Evolutionary conservation across 2,888 invertebrate species (phyloP), one percentile per base, ranked within the genome.

Genomic region (Diaprepes abbreviatus): DNA sequence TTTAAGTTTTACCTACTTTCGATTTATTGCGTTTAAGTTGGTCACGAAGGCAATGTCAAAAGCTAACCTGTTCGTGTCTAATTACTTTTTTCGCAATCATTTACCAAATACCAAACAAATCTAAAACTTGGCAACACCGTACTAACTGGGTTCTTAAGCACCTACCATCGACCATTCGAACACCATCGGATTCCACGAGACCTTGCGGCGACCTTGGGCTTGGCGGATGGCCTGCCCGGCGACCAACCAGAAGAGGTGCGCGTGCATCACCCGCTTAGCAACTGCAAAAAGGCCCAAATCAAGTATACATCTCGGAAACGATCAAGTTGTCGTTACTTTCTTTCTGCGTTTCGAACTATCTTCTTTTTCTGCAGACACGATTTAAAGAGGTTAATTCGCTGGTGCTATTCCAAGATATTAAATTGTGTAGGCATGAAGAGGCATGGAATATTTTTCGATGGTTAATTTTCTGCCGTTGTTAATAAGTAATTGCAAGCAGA

Each of bases 241-340:
- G 21, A 55, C 66, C 66, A 50, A 59, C 52, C 68, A 58, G 52
- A 38, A 63, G 43, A 62, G 17, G 24, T 19, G 50, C 63, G 57
- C 63, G 58, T 68, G 63, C 68, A 63, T n/a, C 63, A 31, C 17
- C 50, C 58, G 59, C 70, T 66, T 70, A 70, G 70, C 66, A 70
- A 70, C 70, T 66, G 66, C 65, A 66, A 60, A 59, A 58, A 65
- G 59, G 50, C 40, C 50, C 52, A 63, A 64, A 64, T 59, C 36
- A 45, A 52, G 50, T 55, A 55, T 24, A 7, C 35, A 52, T 54
- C 54, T 58, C 59, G 62, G 55, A 62, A 66, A 70, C 66, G 70
- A 5, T 5, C 66, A 45, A 16, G 59, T 59, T 45, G 45, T 40
- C 35, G 45, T 24, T 52, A 52, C 57, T 58, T 58, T 58, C 38